A percentile compares a stretch with the other conserved stretches of the same genome.
phyloP scores from a whole-genome alignment of 2,797 vertebrate genomes.

The Hippocampus kuda region DNA sequence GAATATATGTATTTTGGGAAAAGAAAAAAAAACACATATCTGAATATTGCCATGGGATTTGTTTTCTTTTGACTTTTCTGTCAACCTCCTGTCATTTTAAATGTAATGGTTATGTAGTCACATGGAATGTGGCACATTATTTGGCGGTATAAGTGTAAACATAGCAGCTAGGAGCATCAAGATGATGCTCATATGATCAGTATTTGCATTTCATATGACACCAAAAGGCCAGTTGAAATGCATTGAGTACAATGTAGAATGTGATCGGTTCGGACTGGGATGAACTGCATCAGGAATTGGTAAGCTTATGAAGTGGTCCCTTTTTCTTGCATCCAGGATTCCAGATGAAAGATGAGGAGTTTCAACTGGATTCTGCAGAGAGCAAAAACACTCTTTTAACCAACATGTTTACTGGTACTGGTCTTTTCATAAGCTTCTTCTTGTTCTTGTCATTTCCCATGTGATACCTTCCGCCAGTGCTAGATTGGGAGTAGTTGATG shows the following conservation, averaged over 20 bases:
- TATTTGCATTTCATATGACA: neutral
- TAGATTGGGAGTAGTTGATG: slow-evolving; percentile 61
- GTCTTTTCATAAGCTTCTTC: slow-evolving; percentile 70
- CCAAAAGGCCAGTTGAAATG: neutral
- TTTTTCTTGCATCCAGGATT: slow-evolving; percentile 78
- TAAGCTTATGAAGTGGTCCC: slow-evolving; percentile 72
- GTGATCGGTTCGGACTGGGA: slow-evolving; percentile 54
- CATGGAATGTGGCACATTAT: slow-evolving; percentile 27
- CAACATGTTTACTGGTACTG: slow-evolving; percentile 81
- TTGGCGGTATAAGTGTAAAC: slow-evolving; percentile 35
- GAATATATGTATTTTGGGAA: slow-evolving; percentile 63
- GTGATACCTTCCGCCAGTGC: slow-evolving; percentile 52
- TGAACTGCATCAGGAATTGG: slow-evolving; percentile 56
- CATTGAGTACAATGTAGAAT: slow-evolving; percentile 43
- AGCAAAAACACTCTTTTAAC: slow-evolving; percentile 80
- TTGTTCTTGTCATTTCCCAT: slow-evolving; percentile 69
- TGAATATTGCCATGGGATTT: slow-evolving; percentile 54
- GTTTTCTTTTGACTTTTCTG: slow-evolving; percentile 54
- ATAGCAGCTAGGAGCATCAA: slow-evolving; percentile 50
- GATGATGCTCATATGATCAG: slow-evolving; percentile 2
- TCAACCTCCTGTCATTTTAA: slow-evolving; percentile 58
- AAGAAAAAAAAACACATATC: slow-evolving; percentile 30
- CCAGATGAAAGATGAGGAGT: slow-evolving; percentile 81
- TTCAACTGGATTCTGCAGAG: slow-evolving; percentile 77
- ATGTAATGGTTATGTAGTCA: slow-evolving; percentile 51